phyloP scores from a whole-genome alignment of 2,888 invertebrate genomes.

The Lucinisca nassula region DNA sequence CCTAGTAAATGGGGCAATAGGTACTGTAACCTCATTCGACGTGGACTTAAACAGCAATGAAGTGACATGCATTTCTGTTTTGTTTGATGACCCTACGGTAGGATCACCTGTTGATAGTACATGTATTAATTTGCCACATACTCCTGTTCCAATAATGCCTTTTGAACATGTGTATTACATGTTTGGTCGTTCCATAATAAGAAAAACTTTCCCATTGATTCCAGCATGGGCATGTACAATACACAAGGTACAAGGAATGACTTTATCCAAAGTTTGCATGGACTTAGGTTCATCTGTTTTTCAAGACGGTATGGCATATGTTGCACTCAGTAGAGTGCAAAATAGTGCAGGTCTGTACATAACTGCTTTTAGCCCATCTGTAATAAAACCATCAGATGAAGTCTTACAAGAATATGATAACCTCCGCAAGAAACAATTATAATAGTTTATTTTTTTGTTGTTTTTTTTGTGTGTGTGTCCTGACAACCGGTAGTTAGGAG shows the following conservation, averaged over 20 bases:
- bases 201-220: conserved; percentile 47
- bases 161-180: conserved; percentile 19
- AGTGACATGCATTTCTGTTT: conserved; percentile 6
- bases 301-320: conserved; percentile 63
- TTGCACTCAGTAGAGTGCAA: conserved; percentile 61
- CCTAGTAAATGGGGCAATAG: background rate
- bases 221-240: conserved; percentile 51
- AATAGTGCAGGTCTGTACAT: conserved; percentile 36
- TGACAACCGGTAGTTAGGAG: background rate
- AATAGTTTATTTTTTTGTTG: background rate
- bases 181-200: conserved; percentile 29
- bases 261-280: conserved; percentile 35
- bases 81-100: conserved; percentile 45
- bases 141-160: conserved; percentile 17
- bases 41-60: background rate
- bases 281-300: conserved; percentile 46
- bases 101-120: background rate
- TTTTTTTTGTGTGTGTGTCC: background rate
- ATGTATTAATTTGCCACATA: background rate
- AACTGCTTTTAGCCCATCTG: background rate
- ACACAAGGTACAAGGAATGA: conserved; percentile 57
- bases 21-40: background rate
- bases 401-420: conserved; percentile 33
- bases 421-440: background rate
- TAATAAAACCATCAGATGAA: conserved; percentile 13